These are phyloP conservation scores for Caradrina kadenii DNA, from an alignment of 2,888 invertebrate species.

Conservation along the genomic window DNA sequence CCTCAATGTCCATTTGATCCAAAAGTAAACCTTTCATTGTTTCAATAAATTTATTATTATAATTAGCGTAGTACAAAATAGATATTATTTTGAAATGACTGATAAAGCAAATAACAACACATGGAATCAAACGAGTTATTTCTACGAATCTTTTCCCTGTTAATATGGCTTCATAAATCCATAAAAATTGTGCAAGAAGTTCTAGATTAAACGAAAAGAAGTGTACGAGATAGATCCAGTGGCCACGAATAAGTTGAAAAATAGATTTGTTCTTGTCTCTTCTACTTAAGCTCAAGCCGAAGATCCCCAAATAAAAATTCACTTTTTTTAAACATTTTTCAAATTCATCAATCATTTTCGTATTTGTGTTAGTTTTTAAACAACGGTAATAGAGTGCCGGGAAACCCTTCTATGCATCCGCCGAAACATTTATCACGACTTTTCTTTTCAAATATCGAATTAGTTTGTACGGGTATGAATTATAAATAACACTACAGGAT, in stretches of 20 bases:
- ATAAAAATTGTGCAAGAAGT: conserved; percentile 21
- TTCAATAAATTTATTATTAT: conserved; percentile 39
- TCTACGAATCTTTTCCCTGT: conserved; percentile 46
- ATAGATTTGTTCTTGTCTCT: conserved; percentile 12
- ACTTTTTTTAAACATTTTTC: conserved; percentile 36
- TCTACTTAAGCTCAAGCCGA: conserved; percentile 34
- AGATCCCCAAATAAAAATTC: conserved; percentile 32
- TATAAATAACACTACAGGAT: conserved; percentile 4
- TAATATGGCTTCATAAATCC: conserved; percentile 37
- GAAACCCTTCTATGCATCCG: neutral
- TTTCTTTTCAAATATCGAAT: conserved; percentile 11
- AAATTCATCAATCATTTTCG: conserved; percentile 46
- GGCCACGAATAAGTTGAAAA: conserved; percentile 13
- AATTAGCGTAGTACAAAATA: conserved; percentile 30
- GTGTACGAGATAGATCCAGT: conserved; percentile 22
- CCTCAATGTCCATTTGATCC: conserved; percentile 5
- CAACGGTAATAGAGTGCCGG: neutral
- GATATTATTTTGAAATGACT: conserved; percentile 37
- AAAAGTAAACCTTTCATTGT: conserved; percentile 33
- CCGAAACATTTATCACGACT: neutral
- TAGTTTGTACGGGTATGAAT: neutral
- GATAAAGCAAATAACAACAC: conserved; percentile 31
- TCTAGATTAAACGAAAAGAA: conserved; percentile 33
- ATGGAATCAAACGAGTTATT: conserved; percentile 48
- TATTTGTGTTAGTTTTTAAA: neutral